A percentile compares a stretch with the other conserved stretches of the same genome.
Evolutionary conservation across 1,140 invertebrate genomes (phyloP).

Genomic region (Drosophila orena): DNA sequence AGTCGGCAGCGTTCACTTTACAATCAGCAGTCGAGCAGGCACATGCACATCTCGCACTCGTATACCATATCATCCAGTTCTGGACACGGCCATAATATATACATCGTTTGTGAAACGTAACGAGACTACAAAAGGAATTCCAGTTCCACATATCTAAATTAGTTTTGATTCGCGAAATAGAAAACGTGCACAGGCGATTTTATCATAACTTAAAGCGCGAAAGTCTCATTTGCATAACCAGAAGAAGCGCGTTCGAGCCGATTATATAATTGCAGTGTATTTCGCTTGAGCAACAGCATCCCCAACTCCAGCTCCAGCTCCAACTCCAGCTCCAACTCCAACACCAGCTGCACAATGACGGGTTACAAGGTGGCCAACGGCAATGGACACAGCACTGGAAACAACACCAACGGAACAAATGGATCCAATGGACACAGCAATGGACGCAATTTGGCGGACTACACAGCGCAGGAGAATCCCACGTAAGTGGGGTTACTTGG

Average conservation of each 20-base stretch:
- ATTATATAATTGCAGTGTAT: constrained; percentile 51
- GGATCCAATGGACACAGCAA: constrained; percentile 26
- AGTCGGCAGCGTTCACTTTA: constrained; percentile 51
- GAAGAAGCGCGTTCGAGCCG: constrained; percentile 15
- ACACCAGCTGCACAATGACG: constrained; percentile 57
- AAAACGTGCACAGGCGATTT: constrained; percentile 22
- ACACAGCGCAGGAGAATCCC: constrained; percentile 61
- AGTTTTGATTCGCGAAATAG: constrained; percentile 29
- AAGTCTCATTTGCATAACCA: constrained; percentile 52
- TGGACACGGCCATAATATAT: constrained; percentile 31
- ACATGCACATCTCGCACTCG: constrained; percentile 1
- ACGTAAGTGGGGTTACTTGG: constrained; percentile 53
- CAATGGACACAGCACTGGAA: constrained; percentile 42
- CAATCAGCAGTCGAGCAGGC: constrained; percentile 47
- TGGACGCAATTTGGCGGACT: constrained; percentile 35
- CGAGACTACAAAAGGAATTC: constrained; percentile 62
- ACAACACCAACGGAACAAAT: constrained; percentile 18
- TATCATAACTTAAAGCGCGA: constrained; percentile 35
- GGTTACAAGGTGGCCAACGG: constrained; percentile 65
- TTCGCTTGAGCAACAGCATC: constrained; percentile 13
- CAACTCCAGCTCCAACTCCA: constrained; percentile 1
- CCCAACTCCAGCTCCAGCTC: not conserved
- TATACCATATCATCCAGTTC: constrained; percentile 17
- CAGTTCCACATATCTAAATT: constrained; percentile 48
- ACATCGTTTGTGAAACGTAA: constrained; percentile 32